Base-by-base conservation (phyloP, 2,888 invertebrate species). In the Sinodicranocentrus sp. region DNA sequence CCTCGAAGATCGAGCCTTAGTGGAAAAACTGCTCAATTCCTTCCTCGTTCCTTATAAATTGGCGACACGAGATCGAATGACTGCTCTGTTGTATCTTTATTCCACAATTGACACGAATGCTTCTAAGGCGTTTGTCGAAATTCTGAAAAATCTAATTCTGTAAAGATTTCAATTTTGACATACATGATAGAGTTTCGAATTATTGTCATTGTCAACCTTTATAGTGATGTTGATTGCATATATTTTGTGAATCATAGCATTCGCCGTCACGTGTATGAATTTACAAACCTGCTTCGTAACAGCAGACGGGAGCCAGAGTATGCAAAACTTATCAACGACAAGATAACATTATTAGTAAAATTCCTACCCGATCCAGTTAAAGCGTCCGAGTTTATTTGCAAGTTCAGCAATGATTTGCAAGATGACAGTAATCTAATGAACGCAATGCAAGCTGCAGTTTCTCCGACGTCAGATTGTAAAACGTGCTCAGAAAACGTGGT, bases 291-390 rank as follows among this genome's bases (percentile, higher is more conserved):
- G 72, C 86, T 89, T 59, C 57, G 57, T 8, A 87, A 87, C 52
- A 67, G 72, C 13, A 82, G 84, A n/a, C 80, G 63, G 8, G 77
- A 84, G 6, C 92, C 93, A 0, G 94, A 94, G 23, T 93, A 94
- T 59, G 94, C 95, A 89, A 94, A 93, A 90, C 95, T 95, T 90
- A 92, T 96, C 88, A 89, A 90, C 15, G 87, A 89, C 44, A 88
- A 90, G 43, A 89, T 90, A 52, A 88, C 88, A 21, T 94, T 93
- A 88, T 93, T 94, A 89, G 94, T 95, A 78, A 95, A 96, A 90
- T 95, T 95, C 91, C 92, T 98, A 75, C 97, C 98, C 0, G 98
- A 98, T 91, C 96, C 97, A 0, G 94, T 96, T 78, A 98, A 98
- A 90, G 95, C 97, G 0, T 94, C 95, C 90, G 95, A 97, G 92